Percentiles rank a stretch among this genome's conserved stretches.
phyloP scores from a whole-genome alignment of 2,797 vertebrate genomes.

The Furcifer pardalis region DNA sequence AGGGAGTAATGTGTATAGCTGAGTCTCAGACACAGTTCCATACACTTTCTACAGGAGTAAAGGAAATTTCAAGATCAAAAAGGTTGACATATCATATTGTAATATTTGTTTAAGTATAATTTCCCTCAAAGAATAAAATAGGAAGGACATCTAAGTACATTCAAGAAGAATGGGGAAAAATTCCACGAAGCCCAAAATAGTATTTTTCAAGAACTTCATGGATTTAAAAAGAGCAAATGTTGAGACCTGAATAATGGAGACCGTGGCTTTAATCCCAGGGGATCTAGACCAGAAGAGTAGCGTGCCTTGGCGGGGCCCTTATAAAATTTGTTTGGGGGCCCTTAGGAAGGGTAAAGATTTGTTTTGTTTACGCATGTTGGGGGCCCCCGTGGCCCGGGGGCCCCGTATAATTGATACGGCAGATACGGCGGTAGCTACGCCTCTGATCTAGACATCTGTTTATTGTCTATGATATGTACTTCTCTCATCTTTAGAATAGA shows the following conservation, averaged over 20 bases:
- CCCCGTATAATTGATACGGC: too few relatives aligned
- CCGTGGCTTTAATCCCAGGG: neutral
- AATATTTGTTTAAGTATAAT: constrained; percentile 32
- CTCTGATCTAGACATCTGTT: neutral
- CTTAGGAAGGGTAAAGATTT: too few relatives aligned
- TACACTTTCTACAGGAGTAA: constrained; percentile 1
- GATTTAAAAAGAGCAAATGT: neutral
- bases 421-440: too few relatives aligned
- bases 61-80: constrained; percentile 29
- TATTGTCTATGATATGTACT: neutral
- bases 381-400: too few relatives aligned
- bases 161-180: neutral
- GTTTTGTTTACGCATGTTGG: too few relatives aligned
- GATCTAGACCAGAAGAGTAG: too few relatives aligned
- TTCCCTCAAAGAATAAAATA: constrained; percentile 30
- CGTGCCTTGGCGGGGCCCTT: too few relatives aligned
- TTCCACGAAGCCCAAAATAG: neutral
- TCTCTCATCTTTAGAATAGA: neutral
- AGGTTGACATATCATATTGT: neutral
- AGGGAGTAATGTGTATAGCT: neutral
- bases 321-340: too few relatives aligned
- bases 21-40: constrained; percentile 2
- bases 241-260: neutral
- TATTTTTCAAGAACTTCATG: neutral
- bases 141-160: neutral